Conservation (phyloP, 2,113 vertebrate species). For the Thalassoma bifasciatum region DNA sequence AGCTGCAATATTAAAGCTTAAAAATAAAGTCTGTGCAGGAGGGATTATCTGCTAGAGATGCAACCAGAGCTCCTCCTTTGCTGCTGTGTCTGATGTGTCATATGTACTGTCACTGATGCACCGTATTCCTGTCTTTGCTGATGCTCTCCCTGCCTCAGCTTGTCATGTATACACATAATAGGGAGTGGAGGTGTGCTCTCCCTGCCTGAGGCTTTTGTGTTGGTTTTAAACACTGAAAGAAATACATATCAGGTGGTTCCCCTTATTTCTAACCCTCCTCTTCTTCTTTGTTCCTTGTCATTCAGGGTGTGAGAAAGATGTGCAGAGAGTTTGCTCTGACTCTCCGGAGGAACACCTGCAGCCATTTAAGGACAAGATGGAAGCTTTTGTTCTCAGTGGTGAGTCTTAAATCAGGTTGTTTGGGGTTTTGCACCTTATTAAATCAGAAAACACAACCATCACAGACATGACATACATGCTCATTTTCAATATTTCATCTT, state of each 20-base stretch:
- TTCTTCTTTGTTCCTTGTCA: not conserved
- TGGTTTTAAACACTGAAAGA: no score
- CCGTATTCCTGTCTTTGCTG: no score
- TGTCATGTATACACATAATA: no score
- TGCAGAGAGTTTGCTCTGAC: slow-evolving; percentile 86
- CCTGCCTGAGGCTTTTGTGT: no score
- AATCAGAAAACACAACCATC: not conserved
- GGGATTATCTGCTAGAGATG: no score
- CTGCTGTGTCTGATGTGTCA: no score
- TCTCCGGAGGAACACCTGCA: slow-evolving; percentile 91
- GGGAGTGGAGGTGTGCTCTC: no score
- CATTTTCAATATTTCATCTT: no score
- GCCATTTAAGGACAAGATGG: slow-evolving; percentile 93
- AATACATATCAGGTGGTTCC: no score
- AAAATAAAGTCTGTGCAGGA: not conserved
- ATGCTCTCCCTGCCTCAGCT: no score
- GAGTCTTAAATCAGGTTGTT: slow-evolving; percentile 38
- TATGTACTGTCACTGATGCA: no score
- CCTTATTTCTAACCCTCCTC: not conserved
- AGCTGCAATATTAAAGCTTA: not conserved
- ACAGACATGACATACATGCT: not conserved
- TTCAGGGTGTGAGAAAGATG: slow-evolving; percentile 90
- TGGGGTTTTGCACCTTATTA: not conserved
- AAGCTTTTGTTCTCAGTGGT: slow-evolving; percentile 91
- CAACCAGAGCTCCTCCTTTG: no score